Percentiles rank a stretch among this genome's conserved stretches.
Evolutionary conservation across 2,888 invertebrate genomes (phyloP).

Genomic region (Drosophila paramelanica): DNA sequence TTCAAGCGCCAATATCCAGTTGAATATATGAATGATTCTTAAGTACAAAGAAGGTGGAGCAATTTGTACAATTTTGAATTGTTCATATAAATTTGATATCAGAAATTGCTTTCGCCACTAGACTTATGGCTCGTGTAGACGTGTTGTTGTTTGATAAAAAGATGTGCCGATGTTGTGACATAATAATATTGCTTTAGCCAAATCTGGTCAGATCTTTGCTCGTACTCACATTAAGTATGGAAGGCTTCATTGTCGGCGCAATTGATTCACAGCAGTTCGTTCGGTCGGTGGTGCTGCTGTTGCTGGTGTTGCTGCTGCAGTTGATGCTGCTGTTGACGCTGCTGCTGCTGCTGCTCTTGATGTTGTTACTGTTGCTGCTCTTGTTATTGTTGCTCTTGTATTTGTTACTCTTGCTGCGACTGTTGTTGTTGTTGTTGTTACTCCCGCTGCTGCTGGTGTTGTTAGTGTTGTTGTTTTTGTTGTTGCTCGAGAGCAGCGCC

Average conservation of each 20-base stretch:
- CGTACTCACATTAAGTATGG: too few relatives aligned
- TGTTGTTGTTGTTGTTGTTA: background rate
- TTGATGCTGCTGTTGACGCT: background rate
- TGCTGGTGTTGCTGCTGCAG: background rate
- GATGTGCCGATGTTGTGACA: too few relatives aligned
- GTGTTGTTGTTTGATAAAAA: too few relatives aligned
- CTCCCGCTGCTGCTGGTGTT: background rate
- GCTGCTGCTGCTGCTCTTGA: background rate
- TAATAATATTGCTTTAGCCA: too few relatives aligned
- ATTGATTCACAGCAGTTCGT: background rate
- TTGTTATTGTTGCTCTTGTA: constrained; percentile 2
- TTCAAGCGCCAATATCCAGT: too few relatives aligned
- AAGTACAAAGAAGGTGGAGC: too few relatives aligned
- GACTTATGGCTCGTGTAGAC: too few relatives aligned
- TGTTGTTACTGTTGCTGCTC: constrained; percentile 2
- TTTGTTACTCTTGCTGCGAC: background rate
- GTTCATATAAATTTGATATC: too few relatives aligned
- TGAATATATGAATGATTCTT: too few relatives aligned
- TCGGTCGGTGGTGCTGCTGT: background rate
- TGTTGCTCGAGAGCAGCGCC: constrained; percentile 42
- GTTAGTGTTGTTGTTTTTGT: background rate
- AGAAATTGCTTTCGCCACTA: too few relatives aligned
- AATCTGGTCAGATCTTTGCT: too few relatives aligned
- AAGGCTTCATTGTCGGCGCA: background rate
- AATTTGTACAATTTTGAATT: too few relatives aligned